Percentiles rank a stretch among this genome's conserved stretches.
phyloP scores from a whole-genome alignment of 2,797 vertebrate species.

The Hypotaenidia okinawae region DNA sequence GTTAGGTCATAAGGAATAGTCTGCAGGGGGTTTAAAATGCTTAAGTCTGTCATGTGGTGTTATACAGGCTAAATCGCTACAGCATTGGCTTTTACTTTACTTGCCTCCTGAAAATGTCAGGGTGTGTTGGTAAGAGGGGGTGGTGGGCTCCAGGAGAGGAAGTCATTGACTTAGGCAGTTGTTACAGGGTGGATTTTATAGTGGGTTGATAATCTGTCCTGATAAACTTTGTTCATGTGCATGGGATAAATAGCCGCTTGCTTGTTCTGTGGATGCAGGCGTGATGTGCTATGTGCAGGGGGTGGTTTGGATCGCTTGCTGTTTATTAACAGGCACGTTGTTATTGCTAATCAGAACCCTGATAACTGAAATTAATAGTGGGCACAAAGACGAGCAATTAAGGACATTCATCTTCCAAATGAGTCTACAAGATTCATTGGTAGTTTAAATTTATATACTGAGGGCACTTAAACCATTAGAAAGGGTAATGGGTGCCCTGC shows the following conservation, averaged over 20 bases:
- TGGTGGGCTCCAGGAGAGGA: background rate
- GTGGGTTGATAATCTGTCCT: background rate
- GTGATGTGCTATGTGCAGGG: background rate
- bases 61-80: background rate
- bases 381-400: conserved; percentile 69
- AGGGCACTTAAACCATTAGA: conserved; percentile 61
- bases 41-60: background rate
- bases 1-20: background rate
- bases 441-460: conserved; percentile 70
- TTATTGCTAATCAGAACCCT: conserved; percentile 62
- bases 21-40: background rate
- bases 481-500: conserved; percentile 59
- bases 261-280: background rate
- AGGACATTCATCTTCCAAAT: conserved; percentile 74
- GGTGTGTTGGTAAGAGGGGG: background rate
- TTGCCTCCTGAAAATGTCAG: background rate
- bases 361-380: conserved; percentile 72
- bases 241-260: background rate
- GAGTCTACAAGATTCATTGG: conserved; percentile 64
- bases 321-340: background rate
- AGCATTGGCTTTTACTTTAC: background rate
- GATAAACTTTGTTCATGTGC: background rate
- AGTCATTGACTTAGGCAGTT: background rate
- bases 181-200: background rate
- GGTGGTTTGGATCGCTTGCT: conserved; percentile 10